Evolutionary conservation across 2,888 invertebrate species (phyloP), one percentile per base, ranked within the genome.

Genomic region (Dynastes grantii): DNA sequence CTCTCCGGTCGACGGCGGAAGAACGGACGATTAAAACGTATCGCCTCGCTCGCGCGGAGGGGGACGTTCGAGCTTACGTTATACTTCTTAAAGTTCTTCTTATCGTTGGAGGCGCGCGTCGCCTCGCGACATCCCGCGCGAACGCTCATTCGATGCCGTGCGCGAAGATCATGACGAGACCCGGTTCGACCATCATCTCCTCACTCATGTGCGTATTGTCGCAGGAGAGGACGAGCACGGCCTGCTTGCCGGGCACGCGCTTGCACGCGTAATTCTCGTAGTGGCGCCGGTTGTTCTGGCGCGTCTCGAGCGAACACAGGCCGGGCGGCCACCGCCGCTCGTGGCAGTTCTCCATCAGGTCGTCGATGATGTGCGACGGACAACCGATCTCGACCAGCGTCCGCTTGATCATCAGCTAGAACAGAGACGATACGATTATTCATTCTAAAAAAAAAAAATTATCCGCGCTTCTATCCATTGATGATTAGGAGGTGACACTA

Each of bases 111-210:
- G 16, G 16, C 16, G 16, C 16, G 16, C 16, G 16, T 16, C 16
- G 32, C 32, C 5, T 32, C 32, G 32, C 32, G 29, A 32, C 4
- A 3, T 0, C 4, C 29, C 16, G 16, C 16, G 16, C 16, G 16
- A 16, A 32, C 29, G 27, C 40, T 73, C 73, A 96, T 89, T 96
- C 96, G 84, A 98, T 97, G 81, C 98, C 98, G 89, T 98, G 98
- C 80, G 98, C 98, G 90, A 98, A 98, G 86, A 98, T 98, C 98
- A 98, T 98, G 75, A 98, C 98, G 82, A 98, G 92, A 1, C 98
- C 98, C 0, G 98, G 98, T 84, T 98, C 97, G 58, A 97, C 93
- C 93, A 98, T 97, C 93, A 98, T 96, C 85, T 98, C 97, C 82
- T 97, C 97, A 78, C 96, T 95, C 92, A 98, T 97, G 88, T 98